A percentile compares a stretch with the other conserved stretches of the same genome.
Evolutionary conservation across 2,888 invertebrate genomes (phyloP).

Genomic region (Dolomedes plantarius): DNA sequence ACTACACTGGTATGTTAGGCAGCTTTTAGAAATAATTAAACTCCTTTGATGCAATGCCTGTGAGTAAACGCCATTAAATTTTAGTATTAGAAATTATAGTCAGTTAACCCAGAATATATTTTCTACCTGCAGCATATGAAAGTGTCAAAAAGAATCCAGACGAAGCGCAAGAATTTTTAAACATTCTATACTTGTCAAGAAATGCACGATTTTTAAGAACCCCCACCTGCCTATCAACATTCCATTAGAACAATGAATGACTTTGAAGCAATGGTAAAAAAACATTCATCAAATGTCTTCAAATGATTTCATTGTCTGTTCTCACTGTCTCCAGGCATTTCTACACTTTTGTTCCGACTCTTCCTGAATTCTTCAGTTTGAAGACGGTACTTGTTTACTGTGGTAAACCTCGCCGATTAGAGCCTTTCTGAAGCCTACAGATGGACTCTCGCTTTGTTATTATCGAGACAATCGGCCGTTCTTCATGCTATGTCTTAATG

Average conservation of each 20-base stretch:
- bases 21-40: too few relatives aligned
- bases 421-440: neutral
- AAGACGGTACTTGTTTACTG: conserved; percentile 2
- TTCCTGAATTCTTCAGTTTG: neutral
- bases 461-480: conserved; percentile 19
- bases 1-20: too few relatives aligned
- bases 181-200: too few relatives aligned
- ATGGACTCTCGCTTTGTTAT: conserved; percentile 26
- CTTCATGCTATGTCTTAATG: neutral
- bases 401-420: neutral
- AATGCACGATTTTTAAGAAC: too few relatives aligned
- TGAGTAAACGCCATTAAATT: too few relatives aligned
- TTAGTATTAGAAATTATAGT: too few relatives aligned
- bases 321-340: neutral
- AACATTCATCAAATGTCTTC: neutral
- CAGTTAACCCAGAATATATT: too few relatives aligned
- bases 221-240: too few relatives aligned
- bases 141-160: too few relatives aligned
- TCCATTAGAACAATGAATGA: conserved; percentile 14
- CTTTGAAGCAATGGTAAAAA: conserved; percentile 26
- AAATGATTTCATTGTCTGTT: conserved; percentile 7
- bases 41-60: too few relatives aligned
- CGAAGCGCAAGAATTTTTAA: too few relatives aligned
- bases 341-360: neutral
- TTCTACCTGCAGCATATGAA: too few relatives aligned